A percentile compares a stretch with the other conserved stretches of the same genome.
These are phyloP conservation scores for Limenitis camilla DNA, from an alignment of 2,888 invertebrate species.

Conservation along the genomic window DNA sequence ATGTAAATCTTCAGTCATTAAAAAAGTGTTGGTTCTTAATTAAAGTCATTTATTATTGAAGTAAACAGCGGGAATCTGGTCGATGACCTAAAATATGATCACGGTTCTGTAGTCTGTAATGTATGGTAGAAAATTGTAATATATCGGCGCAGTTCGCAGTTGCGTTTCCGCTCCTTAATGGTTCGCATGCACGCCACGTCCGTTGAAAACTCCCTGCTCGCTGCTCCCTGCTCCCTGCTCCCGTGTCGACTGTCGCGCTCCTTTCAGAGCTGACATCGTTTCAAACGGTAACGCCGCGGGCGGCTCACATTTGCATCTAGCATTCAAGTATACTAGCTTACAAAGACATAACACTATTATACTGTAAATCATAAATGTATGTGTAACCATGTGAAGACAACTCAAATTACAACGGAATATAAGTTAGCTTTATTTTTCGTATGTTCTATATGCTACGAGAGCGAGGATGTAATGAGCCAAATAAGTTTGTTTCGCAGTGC, in stretches of 20 bases:
- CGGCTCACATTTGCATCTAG: too few species aligned
- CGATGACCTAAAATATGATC: conserved; percentile 13
- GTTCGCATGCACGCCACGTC: conserved; percentile 33
- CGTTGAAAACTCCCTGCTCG: conserved; percentile 20
- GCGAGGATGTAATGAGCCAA: neutral
- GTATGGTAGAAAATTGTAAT: conserved; percentile 50
- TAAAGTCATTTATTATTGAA: neutral
- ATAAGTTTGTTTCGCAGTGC: too few species aligned
- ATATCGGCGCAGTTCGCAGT: conserved; percentile 46
- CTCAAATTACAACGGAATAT: too few species aligned
- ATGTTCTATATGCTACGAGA: too few species aligned
- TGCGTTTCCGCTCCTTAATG: conserved; percentile 36
- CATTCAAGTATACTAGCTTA: too few species aligned
- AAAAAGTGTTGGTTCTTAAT: too few species aligned
- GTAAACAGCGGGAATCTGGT: conserved; percentile 9
- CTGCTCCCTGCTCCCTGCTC: conserved; percentile 12
- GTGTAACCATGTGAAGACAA: too few species aligned
- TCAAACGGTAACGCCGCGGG: conserved; percentile 28
- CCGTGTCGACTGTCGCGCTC: conserved; percentile 20
- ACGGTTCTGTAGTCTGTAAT: neutral
- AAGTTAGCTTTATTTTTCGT: too few species aligned
- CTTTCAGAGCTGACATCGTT: conserved; percentile 11
- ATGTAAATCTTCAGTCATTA: too few species aligned
- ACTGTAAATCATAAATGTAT: too few species aligned
- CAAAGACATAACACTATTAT: too few species aligned